Evolutionary conservation across 2,113 vertebrate species (phyloP).

Genomic region (Aramus guarauna): DNA sequence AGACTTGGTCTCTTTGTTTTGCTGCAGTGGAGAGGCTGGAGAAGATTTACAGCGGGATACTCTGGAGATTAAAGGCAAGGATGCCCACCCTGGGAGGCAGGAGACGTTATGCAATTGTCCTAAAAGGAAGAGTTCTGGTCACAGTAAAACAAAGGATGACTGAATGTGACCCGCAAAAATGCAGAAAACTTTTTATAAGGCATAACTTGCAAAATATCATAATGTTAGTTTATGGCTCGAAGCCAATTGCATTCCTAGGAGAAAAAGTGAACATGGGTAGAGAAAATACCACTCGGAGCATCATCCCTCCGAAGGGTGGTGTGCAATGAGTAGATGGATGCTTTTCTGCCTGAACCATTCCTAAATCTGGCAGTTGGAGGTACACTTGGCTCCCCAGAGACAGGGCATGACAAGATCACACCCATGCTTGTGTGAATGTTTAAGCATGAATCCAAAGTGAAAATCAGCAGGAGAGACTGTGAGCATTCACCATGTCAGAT

Average conservation of each 20-base stretch:
- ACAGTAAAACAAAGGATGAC: background rate
- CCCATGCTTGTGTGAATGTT: background rate
- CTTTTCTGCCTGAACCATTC: background rate
- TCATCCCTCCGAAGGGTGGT: background rate
- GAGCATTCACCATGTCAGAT: background rate
- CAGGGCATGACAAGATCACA: fast-evolving
- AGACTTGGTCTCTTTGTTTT: background rate
- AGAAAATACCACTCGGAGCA: background rate
- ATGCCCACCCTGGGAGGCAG: constrained; percentile 25
- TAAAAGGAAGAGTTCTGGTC: background rate
- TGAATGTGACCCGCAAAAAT: background rate
- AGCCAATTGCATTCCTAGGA: background rate
- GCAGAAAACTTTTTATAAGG: background rate
- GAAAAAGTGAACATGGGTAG: background rate
- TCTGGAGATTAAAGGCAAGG: background rate
- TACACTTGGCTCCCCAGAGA: background rate
- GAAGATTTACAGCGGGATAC: constrained; percentile 16
- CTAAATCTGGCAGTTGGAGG: background rate
- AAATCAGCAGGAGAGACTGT: background rate
- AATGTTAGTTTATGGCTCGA: fast-evolving
- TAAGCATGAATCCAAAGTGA: background rate
- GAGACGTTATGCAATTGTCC: background rate
- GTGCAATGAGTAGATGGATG: background rate
- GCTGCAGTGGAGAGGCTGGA: background rate
- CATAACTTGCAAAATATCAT: background rate